Evolutionary conservation across 2,888 invertebrate genomes (phyloP).

Genomic region (Bombyx huttoni): DNA sequence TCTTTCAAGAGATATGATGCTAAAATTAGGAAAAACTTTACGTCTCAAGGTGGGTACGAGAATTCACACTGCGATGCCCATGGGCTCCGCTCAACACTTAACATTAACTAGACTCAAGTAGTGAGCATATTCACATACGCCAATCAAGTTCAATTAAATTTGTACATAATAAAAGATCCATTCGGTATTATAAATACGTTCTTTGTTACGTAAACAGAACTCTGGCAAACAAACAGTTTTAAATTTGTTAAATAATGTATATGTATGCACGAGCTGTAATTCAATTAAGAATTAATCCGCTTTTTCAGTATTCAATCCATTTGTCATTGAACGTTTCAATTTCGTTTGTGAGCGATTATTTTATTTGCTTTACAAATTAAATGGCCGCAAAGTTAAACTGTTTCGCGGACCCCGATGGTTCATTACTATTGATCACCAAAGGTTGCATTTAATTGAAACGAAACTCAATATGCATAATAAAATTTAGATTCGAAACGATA

Average conservation of each 20-base stretch:
- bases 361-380: slow-evolving; percentile 47
- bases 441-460: neutral
- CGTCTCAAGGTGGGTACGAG: no score
- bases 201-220: neutral
- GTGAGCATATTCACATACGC: no score
- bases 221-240: slow-evolving; percentile 20
- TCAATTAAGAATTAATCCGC: slow-evolving; percentile 60
- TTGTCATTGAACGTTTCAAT: slow-evolving; percentile 41
- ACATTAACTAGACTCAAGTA: no score
- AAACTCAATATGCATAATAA: neutral
- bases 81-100: no score
- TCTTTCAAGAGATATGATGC: no score
- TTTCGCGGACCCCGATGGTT: slow-evolving; percentile 22
- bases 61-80: no score
- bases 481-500: no score
- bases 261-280: slow-evolving; percentile 33
- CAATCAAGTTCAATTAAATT: neutral
- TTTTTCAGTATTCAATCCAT: slow-evolving; percentile 45
- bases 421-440: slow-evolving; percentile 8
- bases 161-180: neutral
- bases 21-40: no score
- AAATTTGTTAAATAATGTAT: slow-evolving; percentile 45
- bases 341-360: slow-evolving; percentile 41
- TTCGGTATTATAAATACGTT: neutral
- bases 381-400: slow-evolving; percentile 35